These are phyloP conservation scores for Lacerta viridis DNA, from an alignment of 2,797 vertebrate genomes.

Conservation along the genomic window DNA sequence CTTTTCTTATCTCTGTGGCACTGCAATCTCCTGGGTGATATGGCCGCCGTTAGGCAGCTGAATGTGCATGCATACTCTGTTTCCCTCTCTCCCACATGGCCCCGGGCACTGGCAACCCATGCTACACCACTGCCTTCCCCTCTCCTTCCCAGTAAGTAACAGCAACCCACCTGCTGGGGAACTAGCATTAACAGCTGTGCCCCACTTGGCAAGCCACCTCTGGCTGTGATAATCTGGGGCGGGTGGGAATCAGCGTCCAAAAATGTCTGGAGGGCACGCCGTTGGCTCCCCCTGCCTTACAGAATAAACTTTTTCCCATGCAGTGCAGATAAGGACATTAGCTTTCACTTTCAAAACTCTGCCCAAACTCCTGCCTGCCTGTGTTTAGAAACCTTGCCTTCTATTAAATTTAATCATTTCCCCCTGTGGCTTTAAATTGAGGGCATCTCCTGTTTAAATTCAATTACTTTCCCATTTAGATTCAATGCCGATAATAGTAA, in stretches of 20 bases:
- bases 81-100: no score
- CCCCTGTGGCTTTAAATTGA: conserved; percentile 21
- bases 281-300: no score
- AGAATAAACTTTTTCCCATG: neutral
- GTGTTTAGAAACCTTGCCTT: conserved; percentile 38
- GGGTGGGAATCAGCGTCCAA: neutral
- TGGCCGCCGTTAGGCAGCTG: no score
- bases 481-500: conserved; percentile 27
- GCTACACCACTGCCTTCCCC: no score
- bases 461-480: conserved; percentile 42
- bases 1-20: no score
- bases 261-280: neutral
- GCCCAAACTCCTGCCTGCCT: neutral
- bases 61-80: no score
- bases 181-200: no score
- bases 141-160: no score
- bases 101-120: no score
- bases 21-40: no score
- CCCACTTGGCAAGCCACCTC: no score
- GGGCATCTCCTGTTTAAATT: neutral
- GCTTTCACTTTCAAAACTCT: conserved; percentile 1
- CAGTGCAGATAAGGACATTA: neutral
- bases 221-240: neutral
- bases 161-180: no score
- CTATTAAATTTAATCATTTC: conserved; percentile 37